Evolutionary conservation across 92 coral and sea anemone species (phyloP), one percentile per base, ranked within the genome.

Genomic region (Epizoanthus illoricatus): DNA sequence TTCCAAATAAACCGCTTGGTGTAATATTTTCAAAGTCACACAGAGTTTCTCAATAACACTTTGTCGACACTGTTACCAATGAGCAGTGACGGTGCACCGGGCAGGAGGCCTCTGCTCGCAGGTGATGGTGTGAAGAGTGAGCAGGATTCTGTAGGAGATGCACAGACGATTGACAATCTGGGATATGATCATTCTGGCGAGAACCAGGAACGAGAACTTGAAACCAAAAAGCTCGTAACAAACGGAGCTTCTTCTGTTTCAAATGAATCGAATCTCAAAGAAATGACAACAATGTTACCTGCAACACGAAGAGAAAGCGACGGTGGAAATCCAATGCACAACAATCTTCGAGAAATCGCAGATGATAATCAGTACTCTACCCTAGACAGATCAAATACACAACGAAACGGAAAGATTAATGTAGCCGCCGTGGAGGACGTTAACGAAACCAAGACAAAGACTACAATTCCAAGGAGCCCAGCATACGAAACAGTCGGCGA

Each of bases 351-450:
- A 63, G 72, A 78, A 21, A n/a, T 7, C 45, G 41, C 18, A 20
- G 59, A 78, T 1, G 71, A 45, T 15, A 78, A 78, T 45, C 71
- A 61, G 20, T 78, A 78, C 61, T 78, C 82, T 24, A 62, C 82
- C 21, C 52, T 78, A 64, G 49, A 54, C 11, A 78, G 82, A 45
- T 24, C 59, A 78, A 78, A 78, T 43, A 62, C 64, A 78, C 71
- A 78, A 6, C 59, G 65, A 64, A 62, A 33, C 11, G 82, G 23
- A 16, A 41, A 63, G 17, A 12, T 10, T 43, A 43, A 11, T 18
- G 10, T 19, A 42, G 36, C 42, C 55, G 10, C 55, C 61, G 24
- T 41, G 10, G 1, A 21, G 24, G 67, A 78, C 23, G 21, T 63
- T 12, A 13, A 23, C 7, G 43, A 23, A 21, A 17, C n/a, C 21